Evolutionary conservation across 2,797 vertebrate species (phyloP).

Genomic region (Anolis apletophallus): DNA sequence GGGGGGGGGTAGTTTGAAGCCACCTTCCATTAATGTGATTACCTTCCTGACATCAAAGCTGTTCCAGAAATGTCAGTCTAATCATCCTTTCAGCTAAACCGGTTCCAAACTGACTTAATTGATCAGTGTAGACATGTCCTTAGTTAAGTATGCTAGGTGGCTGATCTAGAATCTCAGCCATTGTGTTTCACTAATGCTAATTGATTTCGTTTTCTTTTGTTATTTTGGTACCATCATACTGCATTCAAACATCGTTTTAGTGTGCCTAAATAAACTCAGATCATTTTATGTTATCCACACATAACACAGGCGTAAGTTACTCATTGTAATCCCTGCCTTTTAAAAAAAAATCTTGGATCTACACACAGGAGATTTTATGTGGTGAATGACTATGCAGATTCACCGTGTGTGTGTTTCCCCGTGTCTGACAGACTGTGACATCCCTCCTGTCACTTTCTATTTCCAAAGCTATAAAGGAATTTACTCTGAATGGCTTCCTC

Average conservation of each 20-base stretch:
- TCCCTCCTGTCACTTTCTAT: not conserved
- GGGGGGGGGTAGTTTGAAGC: no score
- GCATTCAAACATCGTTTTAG: not conserved
- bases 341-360: not conserved
- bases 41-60: no score
- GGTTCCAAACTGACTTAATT: no score
- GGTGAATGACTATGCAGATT: not conserved
- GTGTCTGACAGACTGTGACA: not conserved
- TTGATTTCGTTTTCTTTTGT: not conserved
- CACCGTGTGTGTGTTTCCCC: not conserved
- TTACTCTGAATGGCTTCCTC: not conserved
- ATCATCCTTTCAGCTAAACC: no score
- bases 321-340: not conserved
- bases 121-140: no score
- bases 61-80: no score
- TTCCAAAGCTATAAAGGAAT: not conserved
- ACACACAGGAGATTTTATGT: not conserved
- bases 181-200: not conserved
- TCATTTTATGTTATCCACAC: not conserved
- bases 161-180: no score
- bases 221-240: not conserved
- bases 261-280: not conserved
- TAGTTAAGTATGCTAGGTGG: no score
- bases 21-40: no score
- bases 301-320: not conserved